These are phyloP conservation scores for Enteromius mattozi DNA, from an alignment of 2,797 vertebrate genomes.

Conservation along the genomic window DNA sequence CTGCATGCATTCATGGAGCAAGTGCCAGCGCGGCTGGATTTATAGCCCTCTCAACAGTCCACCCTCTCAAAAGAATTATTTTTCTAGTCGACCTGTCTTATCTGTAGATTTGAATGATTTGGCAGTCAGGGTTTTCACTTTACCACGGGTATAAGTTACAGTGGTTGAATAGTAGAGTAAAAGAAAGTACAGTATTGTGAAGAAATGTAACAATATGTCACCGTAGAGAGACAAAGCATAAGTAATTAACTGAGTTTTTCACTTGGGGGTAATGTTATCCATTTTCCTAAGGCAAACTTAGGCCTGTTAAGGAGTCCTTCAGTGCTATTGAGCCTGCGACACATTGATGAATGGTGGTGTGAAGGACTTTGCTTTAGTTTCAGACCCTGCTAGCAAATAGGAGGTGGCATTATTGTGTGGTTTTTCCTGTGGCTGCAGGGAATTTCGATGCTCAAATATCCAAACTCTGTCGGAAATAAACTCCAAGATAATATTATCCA, in stretches of 20 bases:
- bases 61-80: constrained; percentile 53
- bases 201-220: constrained; percentile 52
- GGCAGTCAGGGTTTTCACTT: constrained; percentile 57
- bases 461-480: constrained; percentile 60
- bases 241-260: constrained; percentile 56
- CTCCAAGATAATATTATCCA: constrained; percentile 56
- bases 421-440: constrained; percentile 66
- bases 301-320: constrained; percentile 63
- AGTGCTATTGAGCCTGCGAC: constrained; percentile 64
- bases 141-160: constrained; percentile 67
- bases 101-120: constrained; percentile 66
- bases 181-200: constrained; percentile 60
- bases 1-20: constrained; percentile 47
- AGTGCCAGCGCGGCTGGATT: constrained; percentile 59
- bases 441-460: constrained; percentile 58
- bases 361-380: constrained; percentile 57
- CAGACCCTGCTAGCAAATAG: constrained; percentile 62
- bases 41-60: constrained; percentile 53
- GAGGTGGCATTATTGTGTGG: constrained; percentile 53
- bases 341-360: constrained; percentile 63
- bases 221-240: constrained; percentile 60
- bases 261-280: constrained; percentile 53
- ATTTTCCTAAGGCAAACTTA: constrained; percentile 61
- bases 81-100: constrained; percentile 59
- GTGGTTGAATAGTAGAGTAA: constrained; percentile 56